Conservation (phyloP, 2,113 vertebrate genomes). For the Talpa occidentalis region DNA sequence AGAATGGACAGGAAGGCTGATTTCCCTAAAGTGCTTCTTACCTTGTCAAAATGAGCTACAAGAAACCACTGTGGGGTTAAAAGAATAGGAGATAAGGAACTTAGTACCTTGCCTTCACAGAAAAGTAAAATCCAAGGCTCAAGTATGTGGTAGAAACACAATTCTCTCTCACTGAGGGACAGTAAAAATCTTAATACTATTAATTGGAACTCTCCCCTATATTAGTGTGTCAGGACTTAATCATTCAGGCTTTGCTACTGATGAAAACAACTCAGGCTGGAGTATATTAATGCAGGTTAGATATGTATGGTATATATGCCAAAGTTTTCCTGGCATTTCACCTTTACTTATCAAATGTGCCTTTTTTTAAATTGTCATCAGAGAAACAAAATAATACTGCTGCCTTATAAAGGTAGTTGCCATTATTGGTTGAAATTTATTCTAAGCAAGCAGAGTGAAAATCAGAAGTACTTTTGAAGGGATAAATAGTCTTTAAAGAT, state of each 20-base stretch:
- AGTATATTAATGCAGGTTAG: neutral
- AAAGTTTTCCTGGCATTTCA: neutral
- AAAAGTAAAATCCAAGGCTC: neutral
- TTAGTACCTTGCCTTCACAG: neutral
- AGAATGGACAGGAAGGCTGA: neutral
- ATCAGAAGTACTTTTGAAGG: slow-evolving; percentile 27
- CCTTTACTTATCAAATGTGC: neutral
- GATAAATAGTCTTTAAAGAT: slow-evolving; percentile 21
- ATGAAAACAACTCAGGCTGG: neutral
- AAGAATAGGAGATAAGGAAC: neutral
- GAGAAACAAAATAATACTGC: neutral
- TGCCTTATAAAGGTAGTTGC: neutral
- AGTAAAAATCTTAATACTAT: neutral
- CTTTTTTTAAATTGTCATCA: neutral
- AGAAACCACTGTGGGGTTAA: neutral
- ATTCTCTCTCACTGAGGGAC: neutral
- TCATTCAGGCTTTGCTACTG: neutral
- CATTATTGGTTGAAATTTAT: slow-evolving; percentile 13
- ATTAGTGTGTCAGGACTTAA: neutral
- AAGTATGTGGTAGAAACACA: neutral
- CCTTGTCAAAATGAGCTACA: neutral
- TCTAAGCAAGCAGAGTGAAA: slow-evolving; percentile 43
- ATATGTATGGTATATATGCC: neutral
- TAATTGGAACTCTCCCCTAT: neutral
- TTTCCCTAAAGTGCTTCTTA: neutral